Base-by-base conservation (phyloP, 2,888 invertebrate species). In the Pristionchus maxplancki region DNA sequence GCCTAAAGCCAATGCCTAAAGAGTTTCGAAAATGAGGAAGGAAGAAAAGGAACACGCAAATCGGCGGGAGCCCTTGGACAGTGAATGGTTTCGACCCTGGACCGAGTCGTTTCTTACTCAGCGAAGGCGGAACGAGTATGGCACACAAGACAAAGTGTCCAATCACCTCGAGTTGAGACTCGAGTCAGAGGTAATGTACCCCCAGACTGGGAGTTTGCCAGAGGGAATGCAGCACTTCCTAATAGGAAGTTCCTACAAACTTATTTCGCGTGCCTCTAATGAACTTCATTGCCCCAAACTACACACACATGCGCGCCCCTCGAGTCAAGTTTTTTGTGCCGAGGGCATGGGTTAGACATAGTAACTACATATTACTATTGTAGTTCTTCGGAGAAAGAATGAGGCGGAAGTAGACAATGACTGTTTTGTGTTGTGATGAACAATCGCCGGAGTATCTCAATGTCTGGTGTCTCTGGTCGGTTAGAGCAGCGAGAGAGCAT, bases 261-360 rank as follows among this genome's bases (percentile, higher is more conserved):
- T n/a, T n/a, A n/a, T n/a, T n/a, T n/a, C n/a, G n/a, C n/a, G n/a
- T n/a, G n/a, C n/a, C n/a, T n/a, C n/a, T n/a, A n/a, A n/a, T n/a
- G n/a, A n/a, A 1, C 20, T 50, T 50, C 50, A 50, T 50, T 50
- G 50, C n/a, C n/a, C n/a, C n/a, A 58, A 58, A 58, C 58, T 58
- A 53, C 20, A 58, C 58, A 58, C 58, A n/a, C 24, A 20, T 9
- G 4, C n/a, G 9, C 9, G 9, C 24, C 37, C 71, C 71, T 71
- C 71, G 40, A 71, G 78, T 78, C 78, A 78, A 78, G 78, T 44
- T 48, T 20, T 78, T 78, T 78, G 44, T 78, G 78, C 4, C n/a
- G 58, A 58, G 67, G 67, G 67, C 31, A 67, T 67, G 34, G 67
- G 67, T 67, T 31, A 34, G 67, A 67, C 1, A 3, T 58, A 58